Evolutionary conservation across 64 coral and sea anemone species (phyloP).

Genomic region (Montipora foliosa): DNA sequence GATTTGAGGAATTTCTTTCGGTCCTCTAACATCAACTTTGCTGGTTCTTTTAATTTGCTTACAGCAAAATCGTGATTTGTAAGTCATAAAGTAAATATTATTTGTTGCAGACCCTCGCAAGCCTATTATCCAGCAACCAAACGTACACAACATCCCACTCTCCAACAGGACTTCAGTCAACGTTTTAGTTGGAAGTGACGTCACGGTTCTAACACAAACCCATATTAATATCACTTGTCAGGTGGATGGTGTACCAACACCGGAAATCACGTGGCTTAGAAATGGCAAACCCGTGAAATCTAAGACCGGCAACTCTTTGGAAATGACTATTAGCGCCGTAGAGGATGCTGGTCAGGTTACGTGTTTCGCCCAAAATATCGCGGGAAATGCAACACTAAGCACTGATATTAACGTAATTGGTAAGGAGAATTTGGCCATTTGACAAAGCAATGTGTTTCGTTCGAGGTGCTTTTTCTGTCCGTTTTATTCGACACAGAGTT

Average conservation of each 20-base stretch:
- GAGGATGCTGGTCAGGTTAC: slow-evolving; percentile 53
- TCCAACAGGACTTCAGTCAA: slow-evolving; percentile 12
- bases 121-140: slow-evolving; percentile 3
- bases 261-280: slow-evolving; percentile 79
- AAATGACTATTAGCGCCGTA: background rate
- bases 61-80: background rate
- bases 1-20: no score
- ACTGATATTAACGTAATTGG: slow-evolving; percentile 76
- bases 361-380: slow-evolving; percentile 57
- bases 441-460: background rate
- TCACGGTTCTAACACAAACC: slow-evolving; percentile 67
- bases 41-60: background rate
- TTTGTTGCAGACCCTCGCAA: slow-evolving; percentile 16
- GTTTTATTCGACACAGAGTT: no score
- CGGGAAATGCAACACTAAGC: slow-evolving; percentile 46
- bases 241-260: slow-evolving; percentile 63
- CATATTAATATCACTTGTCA: slow-evolving; percentile 66
- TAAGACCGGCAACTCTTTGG: slow-evolving; percentile 6
- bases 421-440: slow-evolving; percentile 5
- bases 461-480: no score
- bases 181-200: slow-evolving; percentile 57
- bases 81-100: background rate
- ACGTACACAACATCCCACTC: background rate
- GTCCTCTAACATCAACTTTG: background rate
- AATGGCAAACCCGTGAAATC: slow-evolving; percentile 26